Evolutionary conservation across 2,888 invertebrate species (phyloP).

Genomic region (Tenthredo livida): DNA sequence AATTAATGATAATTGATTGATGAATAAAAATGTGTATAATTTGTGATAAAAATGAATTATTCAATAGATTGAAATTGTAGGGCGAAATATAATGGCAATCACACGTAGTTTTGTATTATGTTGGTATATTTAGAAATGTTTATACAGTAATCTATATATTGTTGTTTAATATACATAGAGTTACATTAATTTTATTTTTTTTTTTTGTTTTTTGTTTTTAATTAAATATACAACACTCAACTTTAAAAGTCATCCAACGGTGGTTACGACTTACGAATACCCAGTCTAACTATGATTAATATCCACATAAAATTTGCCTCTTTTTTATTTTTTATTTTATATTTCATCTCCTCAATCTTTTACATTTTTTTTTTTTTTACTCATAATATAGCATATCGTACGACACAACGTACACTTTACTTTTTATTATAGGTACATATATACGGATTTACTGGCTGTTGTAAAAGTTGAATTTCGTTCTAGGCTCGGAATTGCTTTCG

Average conservation of each 20-base stretch:
- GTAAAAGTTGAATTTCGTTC: conserved; percentile 17
- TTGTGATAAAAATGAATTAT: neutral
- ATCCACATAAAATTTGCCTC: conserved; percentile 58
- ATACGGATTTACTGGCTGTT: neutral
- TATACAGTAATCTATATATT: conserved; percentile 70
- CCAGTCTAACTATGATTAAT: conserved; percentile 63
- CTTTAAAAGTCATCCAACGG: conserved; percentile 66
- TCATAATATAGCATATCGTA: neutral
- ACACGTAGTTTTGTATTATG: conserved; percentile 64
- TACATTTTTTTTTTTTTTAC: neutral
- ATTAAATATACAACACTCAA: conserved; percentile 72
- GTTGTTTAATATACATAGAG: conserved; percentile 73
- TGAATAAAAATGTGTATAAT: neutral
- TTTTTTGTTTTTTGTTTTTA: conserved; percentile 58
- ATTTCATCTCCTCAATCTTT: conserved; percentile 39
- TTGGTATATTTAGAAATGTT: conserved; percentile 76
- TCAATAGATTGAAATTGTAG: neutral
- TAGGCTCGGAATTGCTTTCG: conserved; percentile 13
- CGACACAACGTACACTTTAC: neutral
- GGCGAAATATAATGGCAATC: neutral
- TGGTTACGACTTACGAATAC: conserved; percentile 68
- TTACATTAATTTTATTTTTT: conserved; percentile 72
- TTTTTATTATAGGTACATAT: neutral
- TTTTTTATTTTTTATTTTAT: conserved; percentile 20
- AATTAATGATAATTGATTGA: neutral